phyloP scores from a whole-genome alignment of 1,140 invertebrate species.

The Caenorhabditis brenneri region DNA sequence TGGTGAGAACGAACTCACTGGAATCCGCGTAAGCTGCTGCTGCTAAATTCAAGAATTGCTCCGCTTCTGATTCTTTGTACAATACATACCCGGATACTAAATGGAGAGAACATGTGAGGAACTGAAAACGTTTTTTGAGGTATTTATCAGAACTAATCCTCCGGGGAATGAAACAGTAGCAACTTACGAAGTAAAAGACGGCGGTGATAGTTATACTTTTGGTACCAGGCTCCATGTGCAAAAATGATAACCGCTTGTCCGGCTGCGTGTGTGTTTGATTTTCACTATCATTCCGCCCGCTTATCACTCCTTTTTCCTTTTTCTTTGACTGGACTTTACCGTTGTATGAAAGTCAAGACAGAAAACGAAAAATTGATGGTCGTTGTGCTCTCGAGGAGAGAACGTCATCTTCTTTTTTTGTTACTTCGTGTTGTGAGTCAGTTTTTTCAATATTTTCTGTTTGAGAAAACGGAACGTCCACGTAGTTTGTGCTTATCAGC shows the following conservation, averaged over 20 bases:
- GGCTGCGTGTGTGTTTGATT: conserved; percentile 10
- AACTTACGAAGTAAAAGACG: not conserved
- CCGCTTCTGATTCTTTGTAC: conserved; percentile 37
- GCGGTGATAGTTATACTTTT: conserved; percentile 23
- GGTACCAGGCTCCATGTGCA: conserved; percentile 20
- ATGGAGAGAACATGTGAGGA: not conserved
- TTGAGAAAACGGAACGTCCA: not conserved
- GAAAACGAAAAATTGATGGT: not conserved
- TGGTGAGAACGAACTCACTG: not conserved
- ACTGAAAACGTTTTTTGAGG: not conserved
- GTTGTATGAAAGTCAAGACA: not conserved
- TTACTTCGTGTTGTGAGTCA: not conserved
- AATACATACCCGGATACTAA: conserved; percentile 16
- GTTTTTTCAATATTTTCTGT: not conserved
- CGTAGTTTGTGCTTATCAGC: not conserved
- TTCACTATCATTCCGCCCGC: not conserved
- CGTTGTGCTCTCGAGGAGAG: not conserved
- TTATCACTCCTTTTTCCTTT: conserved; percentile 12
- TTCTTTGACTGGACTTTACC: conserved; percentile 17
- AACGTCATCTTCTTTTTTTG: conserved; percentile 2
- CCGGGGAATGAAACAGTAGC: not conserved
- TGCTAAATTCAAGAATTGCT: conserved; percentile 39
- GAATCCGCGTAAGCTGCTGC: conserved; percentile 39
- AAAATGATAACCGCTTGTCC: conserved; percentile 37
- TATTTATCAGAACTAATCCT: too few relatives aligned